Evolutionary conservation across 2,888 invertebrate species (phyloP), one percentile per base, ranked within the genome.

Genomic region (Nephrotoma appendiculata): DNA sequence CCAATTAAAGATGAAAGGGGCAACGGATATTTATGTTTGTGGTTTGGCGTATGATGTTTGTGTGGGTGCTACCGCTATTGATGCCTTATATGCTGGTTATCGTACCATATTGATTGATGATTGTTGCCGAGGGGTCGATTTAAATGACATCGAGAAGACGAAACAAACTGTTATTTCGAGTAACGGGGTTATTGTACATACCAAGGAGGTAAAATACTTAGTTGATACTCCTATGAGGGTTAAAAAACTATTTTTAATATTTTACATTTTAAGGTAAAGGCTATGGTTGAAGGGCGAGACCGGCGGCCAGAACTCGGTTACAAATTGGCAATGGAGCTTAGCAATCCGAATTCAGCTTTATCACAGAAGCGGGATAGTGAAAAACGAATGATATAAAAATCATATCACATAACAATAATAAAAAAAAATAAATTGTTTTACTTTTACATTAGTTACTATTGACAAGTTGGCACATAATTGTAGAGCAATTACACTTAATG

Each of bases 41-140:
- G 99, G 99, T 0, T 92, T 99, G 87, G 99, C 99, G 0, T 98
- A 97, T 90, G 99, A 99, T 91, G 96, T 98, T 85, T 99, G 99
- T 91, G 98, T 99, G 6, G 96, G 96, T 0, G 96, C 97, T 5
- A 98, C 98, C 0, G 96, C 97, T 52, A 95, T 95, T 0, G 97
- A 98, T 92, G 96, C 98, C 0, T 91, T 98, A n/a, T 96, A 96
- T 1, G 96, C 96, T 89, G 98, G 98, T 0, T 98, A 97, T 92
- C 94, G 98, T 88, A 96, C 98, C 11, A 93, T 97, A 86, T 92
- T 98, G 44, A 93, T 98, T 9, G 98, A 98, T 89, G 98, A 98
- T 92, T 98, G 98, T 88, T 95, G 96, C 89, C 94, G 98, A 86
- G 98, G 98, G 1, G 97, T 98, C 0, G 95, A 96, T 91, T 92